Evolutionary conservation across 2,797 vertebrate species (phyloP).

Genomic region (Lagodon rhomboides): DNA sequence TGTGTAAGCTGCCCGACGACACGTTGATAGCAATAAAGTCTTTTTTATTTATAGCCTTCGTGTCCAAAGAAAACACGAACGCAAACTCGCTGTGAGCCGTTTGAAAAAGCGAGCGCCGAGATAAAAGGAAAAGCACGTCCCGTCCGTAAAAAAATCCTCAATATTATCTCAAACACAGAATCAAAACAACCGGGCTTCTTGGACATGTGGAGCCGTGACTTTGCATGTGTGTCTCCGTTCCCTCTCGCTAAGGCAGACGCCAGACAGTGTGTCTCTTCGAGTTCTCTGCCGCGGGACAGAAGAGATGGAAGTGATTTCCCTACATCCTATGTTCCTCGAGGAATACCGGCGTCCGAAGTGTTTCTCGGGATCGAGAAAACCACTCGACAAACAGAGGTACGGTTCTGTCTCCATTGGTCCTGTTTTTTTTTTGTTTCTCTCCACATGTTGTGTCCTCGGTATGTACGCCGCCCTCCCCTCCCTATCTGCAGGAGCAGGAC

Average conservation of each 20-base stretch:
- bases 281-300: conserved; percentile 78
- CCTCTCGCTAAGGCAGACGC: conserved; percentile 44
- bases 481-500: conserved; percentile 94
- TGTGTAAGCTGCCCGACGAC: conserved; percentile 67
- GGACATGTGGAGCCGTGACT: conserved; percentile 57
- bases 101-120: conserved; percentile 56
- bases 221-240: conserved; percentile 61
- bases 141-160: conserved; percentile 49
- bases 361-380: conserved; percentile 60
- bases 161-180: conserved; percentile 60
- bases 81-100: conserved; percentile 57
- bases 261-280: conserved; percentile 87
- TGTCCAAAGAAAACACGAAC: conserved; percentile 67
- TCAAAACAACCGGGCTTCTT: conserved; percentile 58
- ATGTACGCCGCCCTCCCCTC: conserved; percentile 1
- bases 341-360: conserved; percentile 55
- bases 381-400: conserved; percentile 60
- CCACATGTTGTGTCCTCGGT: conserved; percentile 23
- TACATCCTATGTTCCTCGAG: conserved; percentile 61
- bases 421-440: conserved; percentile 58
- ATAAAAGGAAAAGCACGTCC: conserved; percentile 62
- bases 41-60: conserved; percentile 62
- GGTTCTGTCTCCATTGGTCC: conserved; percentile 54
- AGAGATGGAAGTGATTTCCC: conserved; percentile 71
- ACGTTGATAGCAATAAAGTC: conserved; percentile 41